phyloP scores from a whole-genome alignment of 1,140 invertebrate species.

The Scylla paramamosain region DNA sequence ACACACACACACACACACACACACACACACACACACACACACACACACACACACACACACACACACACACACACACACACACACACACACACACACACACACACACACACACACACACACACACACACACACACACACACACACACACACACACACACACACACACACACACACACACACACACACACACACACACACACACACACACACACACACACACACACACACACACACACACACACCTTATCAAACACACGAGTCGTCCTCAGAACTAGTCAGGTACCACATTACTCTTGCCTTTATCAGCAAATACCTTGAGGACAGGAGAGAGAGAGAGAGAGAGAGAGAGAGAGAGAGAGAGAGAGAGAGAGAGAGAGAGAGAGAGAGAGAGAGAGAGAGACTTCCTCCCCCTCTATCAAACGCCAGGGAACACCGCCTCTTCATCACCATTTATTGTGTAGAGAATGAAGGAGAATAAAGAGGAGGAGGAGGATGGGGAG shows the following conservation, averaged over 20 bases:
- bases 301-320: background rate
- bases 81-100: slow-evolving; percentile 5
- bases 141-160: background rate
- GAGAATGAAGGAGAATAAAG: slow-evolving; percentile 7
- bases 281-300: background rate
- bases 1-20: slow-evolving; percentile 30
- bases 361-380: background rate
- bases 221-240: slow-evolving; percentile 26
- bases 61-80: slow-evolving; percentile 30
- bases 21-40: slow-evolving; percentile 37
- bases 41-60: slow-evolving; percentile 36
- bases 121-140: background rate
- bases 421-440: no score
- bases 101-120: slow-evolving; percentile 21
- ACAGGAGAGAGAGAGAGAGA: background rate
- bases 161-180: background rate
- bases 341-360: background rate
- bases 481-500: background rate
- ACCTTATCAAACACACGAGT: background rate
- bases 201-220: background rate
- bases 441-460: no score
- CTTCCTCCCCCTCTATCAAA: background rate
- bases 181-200: slow-evolving; percentile 1
- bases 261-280: background rate
- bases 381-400: background rate